A percentile compares a stretch with the other conserved stretches of the same genome.
phyloP scores from a whole-genome alignment of 2,113 vertebrate genomes.

The Falcunculus frontatus region DNA sequence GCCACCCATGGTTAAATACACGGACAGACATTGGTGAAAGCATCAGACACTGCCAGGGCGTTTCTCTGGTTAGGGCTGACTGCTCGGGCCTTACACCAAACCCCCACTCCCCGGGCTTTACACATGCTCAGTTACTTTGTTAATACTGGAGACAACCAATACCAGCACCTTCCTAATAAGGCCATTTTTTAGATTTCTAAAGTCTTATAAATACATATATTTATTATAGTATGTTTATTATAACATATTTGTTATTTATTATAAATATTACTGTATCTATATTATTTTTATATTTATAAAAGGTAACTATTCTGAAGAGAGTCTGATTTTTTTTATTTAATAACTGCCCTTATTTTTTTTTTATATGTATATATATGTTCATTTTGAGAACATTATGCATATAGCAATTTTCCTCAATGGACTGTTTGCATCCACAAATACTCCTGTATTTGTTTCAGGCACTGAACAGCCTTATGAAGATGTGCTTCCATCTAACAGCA shows the following conservation, averaged over 20 bases:
- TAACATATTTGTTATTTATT: not conserved
- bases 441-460: not conserved
- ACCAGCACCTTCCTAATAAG: constrained; percentile 15
- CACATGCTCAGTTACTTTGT: constrained; percentile 56
- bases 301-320: fast-evolving
- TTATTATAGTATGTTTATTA: too few relatives aligned
- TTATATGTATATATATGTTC: fast-evolving
- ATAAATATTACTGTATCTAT: not conserved
- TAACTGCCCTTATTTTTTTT: not conserved
- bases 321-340: fast-evolving
- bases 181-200: not conserved
- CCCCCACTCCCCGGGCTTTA: not conserved
- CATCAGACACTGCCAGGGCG: not conserved
- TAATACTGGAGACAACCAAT: not conserved
- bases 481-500: constrained; percentile 33
- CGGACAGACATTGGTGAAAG: not conserved
- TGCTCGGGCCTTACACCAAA: not conserved
- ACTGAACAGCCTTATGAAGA: constrained; percentile 37
- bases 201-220: not conserved
- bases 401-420: not conserved
- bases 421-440: not conserved
- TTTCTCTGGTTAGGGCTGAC: constrained; percentile 8
- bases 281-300: not conserved
- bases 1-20: constrained; percentile 1
- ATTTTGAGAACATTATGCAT: not conserved